phyloP scores from a whole-genome alignment of 2,113 vertebrate species.

The Helogale parvula region DNA sequence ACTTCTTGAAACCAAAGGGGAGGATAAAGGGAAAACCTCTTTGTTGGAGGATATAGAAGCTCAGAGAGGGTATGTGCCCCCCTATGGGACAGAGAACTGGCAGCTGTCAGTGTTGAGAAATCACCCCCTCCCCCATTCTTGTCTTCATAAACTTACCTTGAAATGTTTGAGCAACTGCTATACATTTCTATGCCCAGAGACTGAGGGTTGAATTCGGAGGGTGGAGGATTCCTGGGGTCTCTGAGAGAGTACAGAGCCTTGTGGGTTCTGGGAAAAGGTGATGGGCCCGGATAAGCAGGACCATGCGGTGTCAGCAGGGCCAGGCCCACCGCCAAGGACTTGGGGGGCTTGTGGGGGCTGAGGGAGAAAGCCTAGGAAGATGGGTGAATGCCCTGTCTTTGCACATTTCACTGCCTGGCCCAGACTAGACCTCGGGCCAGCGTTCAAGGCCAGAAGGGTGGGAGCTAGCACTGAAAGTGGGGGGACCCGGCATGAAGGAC shows the following conservation, averaged over 20 bases:
- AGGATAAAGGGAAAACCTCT: background rate
- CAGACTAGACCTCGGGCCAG: background rate
- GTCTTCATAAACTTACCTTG: background rate
- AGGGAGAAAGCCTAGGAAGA: background rate
- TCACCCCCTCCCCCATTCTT: background rate
- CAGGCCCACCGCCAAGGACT: background rate
- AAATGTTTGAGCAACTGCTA: background rate
- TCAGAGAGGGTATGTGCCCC: background rate
- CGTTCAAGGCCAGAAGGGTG: background rate
- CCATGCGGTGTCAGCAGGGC: background rate
- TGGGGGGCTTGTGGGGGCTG: background rate
- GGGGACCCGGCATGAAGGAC: too few relatives aligned
- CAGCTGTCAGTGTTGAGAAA: background rate
- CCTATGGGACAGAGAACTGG: background rate
- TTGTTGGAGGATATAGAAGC: conserved; percentile 16
- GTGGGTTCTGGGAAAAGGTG: background rate
- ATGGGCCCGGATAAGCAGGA: background rate
- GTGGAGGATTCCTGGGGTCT: background rate
- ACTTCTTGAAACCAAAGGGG: background rate
- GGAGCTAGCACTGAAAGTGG: background rate
- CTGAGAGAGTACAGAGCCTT: background rate
- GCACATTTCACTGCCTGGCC: too few relatives aligned
- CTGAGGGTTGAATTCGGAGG: background rate
- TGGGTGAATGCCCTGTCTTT: background rate
- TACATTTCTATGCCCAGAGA: background rate